These are phyloP conservation scores for Lutjanus campechanus DNA, from an alignment of 2,797 vertebrate genomes.

Conservation along the genomic window DNA sequence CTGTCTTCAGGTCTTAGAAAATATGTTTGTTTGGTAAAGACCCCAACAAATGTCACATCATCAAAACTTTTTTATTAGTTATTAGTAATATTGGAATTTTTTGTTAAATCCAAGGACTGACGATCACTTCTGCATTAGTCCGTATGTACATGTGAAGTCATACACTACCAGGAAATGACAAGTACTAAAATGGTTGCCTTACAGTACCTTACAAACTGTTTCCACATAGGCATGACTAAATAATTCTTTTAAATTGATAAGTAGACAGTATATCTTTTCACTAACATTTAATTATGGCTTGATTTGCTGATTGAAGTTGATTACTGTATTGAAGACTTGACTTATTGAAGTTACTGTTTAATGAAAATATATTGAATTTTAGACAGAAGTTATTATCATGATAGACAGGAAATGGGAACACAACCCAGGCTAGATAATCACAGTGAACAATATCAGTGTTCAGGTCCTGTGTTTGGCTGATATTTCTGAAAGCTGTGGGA, in stretches of 20 bases:
- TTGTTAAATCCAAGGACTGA: no score
- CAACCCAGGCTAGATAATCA: not conserved
- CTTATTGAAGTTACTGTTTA: not conserved
- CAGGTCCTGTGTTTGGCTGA: not conserved
- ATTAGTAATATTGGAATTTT: no score
- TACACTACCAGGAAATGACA: not conserved
- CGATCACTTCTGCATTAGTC: not conserved
- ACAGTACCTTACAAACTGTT: not conserved
- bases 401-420: not conserved
- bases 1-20: no score
- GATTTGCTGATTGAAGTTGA: not conserved
- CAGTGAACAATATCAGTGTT: not conserved
- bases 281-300: no score
- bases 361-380: not conserved
- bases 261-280: not conserved
- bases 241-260: not conserved
- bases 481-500: not conserved
- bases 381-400: not conserved
- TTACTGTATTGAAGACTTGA: not conserved
- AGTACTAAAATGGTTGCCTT: not conserved
- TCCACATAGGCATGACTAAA: not conserved
- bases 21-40: no score
- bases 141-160: not conserved
- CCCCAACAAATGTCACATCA: no score
- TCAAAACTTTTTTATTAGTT: no score